phyloP scores from a whole-genome alignment of 1,140 invertebrate genomes.

The Dermatophagoides farinae region DNA sequence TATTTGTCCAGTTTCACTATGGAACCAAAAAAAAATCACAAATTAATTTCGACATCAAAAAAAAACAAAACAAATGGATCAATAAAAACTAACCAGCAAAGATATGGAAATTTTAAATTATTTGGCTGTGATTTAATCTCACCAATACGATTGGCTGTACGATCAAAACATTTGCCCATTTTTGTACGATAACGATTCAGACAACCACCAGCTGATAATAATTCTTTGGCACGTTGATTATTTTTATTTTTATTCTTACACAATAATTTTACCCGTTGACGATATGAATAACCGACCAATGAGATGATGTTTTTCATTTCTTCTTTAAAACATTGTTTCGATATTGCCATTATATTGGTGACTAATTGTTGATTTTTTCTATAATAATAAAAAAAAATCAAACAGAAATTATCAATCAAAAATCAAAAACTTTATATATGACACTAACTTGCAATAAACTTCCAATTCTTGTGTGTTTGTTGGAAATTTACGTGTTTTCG shows the following conservation, averaged over 20 bases:
- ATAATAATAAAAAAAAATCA: neutral
- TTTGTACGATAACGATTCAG: neutral
- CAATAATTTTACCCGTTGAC: neutral
- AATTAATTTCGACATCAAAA: neutral
- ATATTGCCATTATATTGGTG: too few species aligned
- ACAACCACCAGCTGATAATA: neutral
- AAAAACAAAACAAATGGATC: neutral
- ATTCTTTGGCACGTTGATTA: neutral
- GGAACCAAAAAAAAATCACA: neutral
- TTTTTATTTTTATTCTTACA: neutral
- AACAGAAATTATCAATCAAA: neutral
- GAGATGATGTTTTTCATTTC: neutral
- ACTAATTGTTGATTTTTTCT: neutral
- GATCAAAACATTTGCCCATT: neutral
- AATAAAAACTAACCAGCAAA: neutral
- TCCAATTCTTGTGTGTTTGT: neutral
- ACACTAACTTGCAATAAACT: conserved; percentile 1
- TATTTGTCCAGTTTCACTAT: neutral
- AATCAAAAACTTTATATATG: neutral
- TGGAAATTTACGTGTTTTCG: neutral
- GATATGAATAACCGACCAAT: neutral
- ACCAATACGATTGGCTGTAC: neutral
- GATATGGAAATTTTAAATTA: neutral
- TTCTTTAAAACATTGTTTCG: neutral
- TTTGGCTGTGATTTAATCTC: neutral